Conservation (phyloP, 1,140 invertebrate species). For the Onthophagus taurus region DNA sequence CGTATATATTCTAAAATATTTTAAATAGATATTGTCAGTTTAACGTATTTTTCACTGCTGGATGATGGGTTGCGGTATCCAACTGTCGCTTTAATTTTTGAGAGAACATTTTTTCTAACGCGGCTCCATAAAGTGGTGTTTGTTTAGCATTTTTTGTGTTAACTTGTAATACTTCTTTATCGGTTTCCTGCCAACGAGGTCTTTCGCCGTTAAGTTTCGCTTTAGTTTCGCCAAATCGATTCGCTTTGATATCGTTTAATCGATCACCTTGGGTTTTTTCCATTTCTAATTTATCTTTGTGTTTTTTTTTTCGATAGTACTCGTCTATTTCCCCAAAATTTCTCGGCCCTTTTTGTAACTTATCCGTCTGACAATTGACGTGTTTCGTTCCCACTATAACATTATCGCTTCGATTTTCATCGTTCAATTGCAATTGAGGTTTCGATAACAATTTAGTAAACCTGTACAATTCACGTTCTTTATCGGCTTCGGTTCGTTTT, state of each 20-base stretch:
- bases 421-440: background rate
- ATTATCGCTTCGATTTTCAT: slow-evolving; percentile 6
- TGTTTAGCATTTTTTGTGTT: too few species aligned
- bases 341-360: background rate
- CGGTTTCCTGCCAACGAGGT: too few species aligned
- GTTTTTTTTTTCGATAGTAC: slow-evolving; percentile 1
- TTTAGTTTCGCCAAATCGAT: slow-evolving; percentile 1
- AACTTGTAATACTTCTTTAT: too few species aligned
- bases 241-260: slow-evolving; percentile 32
- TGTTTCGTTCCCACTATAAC: background rate
- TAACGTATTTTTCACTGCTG: too few species aligned
- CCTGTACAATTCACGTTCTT: background rate
- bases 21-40: too few species aligned
- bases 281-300: background rate
- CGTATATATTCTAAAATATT: too few species aligned
- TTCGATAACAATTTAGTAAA: slow-evolving; percentile 2
- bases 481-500: background rate
- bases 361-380: background rate
- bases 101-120: too few species aligned
- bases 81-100: too few species aligned
- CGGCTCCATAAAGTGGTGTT: too few species aligned
- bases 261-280: slow-evolving; percentile 32
- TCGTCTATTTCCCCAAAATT: slow-evolving; percentile 1
- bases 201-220: too few species aligned
- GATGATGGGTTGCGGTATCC: too few species aligned